These are phyloP conservation scores for Xyrauchen texanus DNA, from an alignment of 2,113 vertebrate species.

Conservation along the genomic window DNA sequence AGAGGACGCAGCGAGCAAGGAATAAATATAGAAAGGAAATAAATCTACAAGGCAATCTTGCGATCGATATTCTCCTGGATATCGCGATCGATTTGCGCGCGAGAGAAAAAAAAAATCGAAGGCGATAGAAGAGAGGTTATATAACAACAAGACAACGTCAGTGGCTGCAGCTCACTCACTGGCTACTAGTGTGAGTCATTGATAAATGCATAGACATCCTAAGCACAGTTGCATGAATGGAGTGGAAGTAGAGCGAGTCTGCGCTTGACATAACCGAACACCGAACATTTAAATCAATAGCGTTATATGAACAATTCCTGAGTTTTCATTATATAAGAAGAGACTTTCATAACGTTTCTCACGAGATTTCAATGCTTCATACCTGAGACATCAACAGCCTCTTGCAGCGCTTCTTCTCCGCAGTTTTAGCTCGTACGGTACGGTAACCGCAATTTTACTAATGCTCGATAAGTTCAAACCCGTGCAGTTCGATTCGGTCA, in stretches of 20 bases:
- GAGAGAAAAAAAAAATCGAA: neutral
- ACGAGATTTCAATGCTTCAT: constrained; percentile 1
- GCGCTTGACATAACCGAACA: constrained; percentile 35
- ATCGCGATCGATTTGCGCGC: neutral
- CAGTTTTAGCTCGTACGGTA: neutral
- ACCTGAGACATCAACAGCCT: neutral
- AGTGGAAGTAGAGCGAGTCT: constrained; percentile 43
- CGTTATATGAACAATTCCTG: too few relatives aligned
- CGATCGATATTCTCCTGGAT: constrained; percentile 13
- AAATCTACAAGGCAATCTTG: neutral
- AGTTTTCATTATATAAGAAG: neutral
- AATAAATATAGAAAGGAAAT: neutral
- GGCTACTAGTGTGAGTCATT: constrained; percentile 68
- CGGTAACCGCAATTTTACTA: constrained; percentile 53
- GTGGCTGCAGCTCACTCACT: constrained; percentile 26
- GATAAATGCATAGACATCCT: constrained; percentile 65
- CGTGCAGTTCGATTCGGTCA: constrained; percentile 85
- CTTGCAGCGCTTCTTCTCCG: neutral
- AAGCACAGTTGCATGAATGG: constrained; percentile 71
- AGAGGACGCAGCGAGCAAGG: neutral
- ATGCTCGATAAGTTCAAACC: constrained; percentile 96
- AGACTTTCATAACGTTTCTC: neutral
- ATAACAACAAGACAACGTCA: constrained; percentile 51
- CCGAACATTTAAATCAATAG: constrained; percentile 2
- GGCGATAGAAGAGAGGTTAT: constrained; percentile 49